Evolutionary conservation across 2,113 vertebrate genomes (phyloP).

Genomic region (Muntiacus muntjak): DNA sequence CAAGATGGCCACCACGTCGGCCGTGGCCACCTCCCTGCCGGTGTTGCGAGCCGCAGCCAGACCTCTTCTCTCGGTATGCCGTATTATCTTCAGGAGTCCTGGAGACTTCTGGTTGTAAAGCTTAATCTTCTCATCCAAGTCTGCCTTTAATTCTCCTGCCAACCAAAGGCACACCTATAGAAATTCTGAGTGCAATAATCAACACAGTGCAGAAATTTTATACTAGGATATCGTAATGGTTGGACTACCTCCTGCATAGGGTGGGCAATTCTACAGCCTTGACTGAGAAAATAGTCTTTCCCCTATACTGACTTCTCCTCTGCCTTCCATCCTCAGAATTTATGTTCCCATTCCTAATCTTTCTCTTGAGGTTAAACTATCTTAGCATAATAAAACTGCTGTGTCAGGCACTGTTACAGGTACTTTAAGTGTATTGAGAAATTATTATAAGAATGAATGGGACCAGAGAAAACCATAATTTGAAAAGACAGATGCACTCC

Average conservation of each 20-base stretch:
- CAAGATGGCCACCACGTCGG: conserved; percentile 85
- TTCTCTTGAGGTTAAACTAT: background rate
- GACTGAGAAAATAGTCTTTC: background rate
- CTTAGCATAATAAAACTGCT: background rate
- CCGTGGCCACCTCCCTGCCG: conserved; percentile 77
- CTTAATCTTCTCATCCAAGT: conserved; percentile 61
- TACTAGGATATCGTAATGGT: background rate
- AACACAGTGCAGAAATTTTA: background rate
- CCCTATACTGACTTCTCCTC: background rate
- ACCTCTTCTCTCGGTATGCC: conserved; percentile 78
- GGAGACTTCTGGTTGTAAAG: conserved; percentile 55
- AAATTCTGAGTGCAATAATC: background rate
- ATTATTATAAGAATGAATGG: background rate
- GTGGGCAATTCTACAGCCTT: background rate
- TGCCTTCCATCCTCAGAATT: background rate
- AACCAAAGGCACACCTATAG: background rate
- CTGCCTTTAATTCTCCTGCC: conserved; percentile 64
- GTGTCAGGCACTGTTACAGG: background rate
- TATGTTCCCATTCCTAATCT: background rate
- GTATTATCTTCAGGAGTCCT: conserved; percentile 68
- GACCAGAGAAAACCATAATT: background rate
- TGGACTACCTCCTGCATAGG: background rate
- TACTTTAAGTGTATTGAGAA: background rate
- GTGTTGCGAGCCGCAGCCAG: conserved; percentile 82
- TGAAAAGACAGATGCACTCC: background rate